phyloP scores from a whole-genome alignment of 2,888 invertebrate species.

The Clistopyga incitator region DNA sequence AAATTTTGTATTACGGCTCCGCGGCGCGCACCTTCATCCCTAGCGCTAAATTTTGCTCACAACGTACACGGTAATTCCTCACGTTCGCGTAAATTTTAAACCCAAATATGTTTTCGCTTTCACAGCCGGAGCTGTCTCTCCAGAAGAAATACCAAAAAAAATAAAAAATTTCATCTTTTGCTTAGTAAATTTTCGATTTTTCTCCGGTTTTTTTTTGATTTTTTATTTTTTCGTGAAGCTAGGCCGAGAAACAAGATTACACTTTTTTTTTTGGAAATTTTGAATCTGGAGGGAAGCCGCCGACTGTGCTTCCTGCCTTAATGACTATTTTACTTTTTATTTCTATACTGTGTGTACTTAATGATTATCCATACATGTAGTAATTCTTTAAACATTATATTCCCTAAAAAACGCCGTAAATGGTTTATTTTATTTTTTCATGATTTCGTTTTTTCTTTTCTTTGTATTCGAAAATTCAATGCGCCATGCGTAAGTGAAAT shows the following conservation, averaged over 20 bases:
- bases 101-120: constrained; percentile 63
- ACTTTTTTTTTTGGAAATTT: constrained; percentile 72
- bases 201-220: constrained; percentile 2
- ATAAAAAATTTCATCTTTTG: constrained; percentile 9
- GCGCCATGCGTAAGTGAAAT: constrained; percentile 73
- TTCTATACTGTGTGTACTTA: constrained; percentile 83
- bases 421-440: constrained; percentile 62
- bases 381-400: constrained; percentile 83
- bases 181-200: not conserved
- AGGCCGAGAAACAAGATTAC: constrained; percentile 21
- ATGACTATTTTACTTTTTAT: constrained; percentile 73
- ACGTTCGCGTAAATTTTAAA: constrained; percentile 74
- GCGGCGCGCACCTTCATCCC: constrained; percentile 57
- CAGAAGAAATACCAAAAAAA: constrained; percentile 73
- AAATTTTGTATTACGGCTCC: constrained; percentile 47
- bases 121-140: constrained; percentile 79
- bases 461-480: constrained; percentile 74
- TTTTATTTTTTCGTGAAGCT: not conserved
- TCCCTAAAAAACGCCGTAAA: constrained; percentile 81
- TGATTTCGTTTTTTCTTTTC: constrained; percentile 65
- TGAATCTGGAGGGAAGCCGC: constrained; percentile 80
- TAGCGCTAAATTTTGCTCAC: constrained; percentile 41
- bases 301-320: constrained; percentile 73
- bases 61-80: constrained; percentile 81
- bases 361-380: constrained; percentile 83